phyloP scores from a whole-genome alignment of 2,888 invertebrate species.

The Plagiodera versicolora region DNA sequence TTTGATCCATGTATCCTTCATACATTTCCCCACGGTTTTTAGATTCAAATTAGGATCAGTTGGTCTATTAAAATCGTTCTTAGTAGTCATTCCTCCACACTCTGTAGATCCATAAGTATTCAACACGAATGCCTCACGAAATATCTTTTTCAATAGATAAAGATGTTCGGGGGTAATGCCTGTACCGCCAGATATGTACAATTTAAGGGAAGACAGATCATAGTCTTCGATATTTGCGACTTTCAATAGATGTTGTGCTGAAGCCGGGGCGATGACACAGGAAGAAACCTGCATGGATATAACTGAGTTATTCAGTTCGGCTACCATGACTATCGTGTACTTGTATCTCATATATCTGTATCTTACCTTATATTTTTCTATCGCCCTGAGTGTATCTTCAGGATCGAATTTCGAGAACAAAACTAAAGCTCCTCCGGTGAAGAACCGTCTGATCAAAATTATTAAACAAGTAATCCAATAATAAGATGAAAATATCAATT shows the following conservation, averaged over 20 bases:
- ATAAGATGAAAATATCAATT: constrained; percentile 28
- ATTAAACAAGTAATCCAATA: constrained; percentile 44
- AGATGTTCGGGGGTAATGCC: constrained; percentile 31
- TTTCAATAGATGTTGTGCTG: not conserved
- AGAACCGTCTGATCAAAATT: constrained; percentile 29
- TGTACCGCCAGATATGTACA: constrained; percentile 33
- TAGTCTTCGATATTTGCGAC: not conserved
- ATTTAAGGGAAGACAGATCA: not conserved
- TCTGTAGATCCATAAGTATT: constrained; percentile 54
- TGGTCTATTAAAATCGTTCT: constrained; percentile 18
- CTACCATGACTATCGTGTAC: too few species aligned
- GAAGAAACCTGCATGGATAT: constrained; percentile 6
- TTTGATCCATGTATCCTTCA: constrained; percentile 16
- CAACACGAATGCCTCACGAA: constrained; percentile 47
- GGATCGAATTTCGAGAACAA: constrained; percentile 32
- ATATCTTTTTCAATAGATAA: constrained; percentile 31
- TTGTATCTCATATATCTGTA: too few species aligned
- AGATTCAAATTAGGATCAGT: constrained; percentile 5
- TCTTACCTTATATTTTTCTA: constrained; percentile 39
- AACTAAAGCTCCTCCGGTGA: constrained; percentile 36
- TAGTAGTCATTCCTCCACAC: constrained; percentile 37
- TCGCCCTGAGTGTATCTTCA: constrained; percentile 27
- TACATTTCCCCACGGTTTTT: constrained; percentile 22
- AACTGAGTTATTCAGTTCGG: not conserved
- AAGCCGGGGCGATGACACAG: constrained; percentile 30